A percentile compares a stretch with the other conserved stretches of the same genome.
phyloP scores from a whole-genome alignment of 2,113 vertebrate species.

The Thalassoma bifasciatum region DNA sequence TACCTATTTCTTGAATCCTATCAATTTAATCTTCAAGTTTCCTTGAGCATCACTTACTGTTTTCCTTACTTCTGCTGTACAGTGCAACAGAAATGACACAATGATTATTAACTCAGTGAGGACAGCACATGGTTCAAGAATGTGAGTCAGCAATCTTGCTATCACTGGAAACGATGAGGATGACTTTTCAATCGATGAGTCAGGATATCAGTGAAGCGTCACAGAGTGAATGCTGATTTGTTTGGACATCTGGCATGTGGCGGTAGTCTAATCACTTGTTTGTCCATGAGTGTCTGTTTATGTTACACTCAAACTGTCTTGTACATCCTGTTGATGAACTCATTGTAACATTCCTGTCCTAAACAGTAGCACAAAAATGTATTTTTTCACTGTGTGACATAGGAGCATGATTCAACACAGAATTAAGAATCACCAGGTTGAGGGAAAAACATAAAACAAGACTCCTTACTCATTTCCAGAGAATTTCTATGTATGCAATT shows the following conservation, averaged over 20 bases:
- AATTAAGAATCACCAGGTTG: neutral
- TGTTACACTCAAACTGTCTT: slow-evolving; percentile 35
- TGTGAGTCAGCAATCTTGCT: slow-evolving; percentile 24
- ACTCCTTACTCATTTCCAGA: too few species aligned
- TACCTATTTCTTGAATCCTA: too few species aligned
- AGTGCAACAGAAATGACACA: slow-evolving; percentile 2
- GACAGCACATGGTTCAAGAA: slow-evolving; percentile 18
- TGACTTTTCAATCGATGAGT: slow-evolving; percentile 39
- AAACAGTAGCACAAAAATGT: slow-evolving; percentile 17
- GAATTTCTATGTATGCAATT: too few species aligned
- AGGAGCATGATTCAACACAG: neutral
- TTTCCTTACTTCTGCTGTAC: neutral
- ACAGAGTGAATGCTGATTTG: slow-evolving; percentile 49
- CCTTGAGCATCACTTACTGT: too few species aligned
- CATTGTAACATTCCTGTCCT: slow-evolving; percentile 17
- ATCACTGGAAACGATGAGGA: slow-evolving; percentile 7
- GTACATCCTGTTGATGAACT: slow-evolving; percentile 57
- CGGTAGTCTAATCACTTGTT: slow-evolving; percentile 32
- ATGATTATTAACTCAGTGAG: neutral
- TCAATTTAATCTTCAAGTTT: too few species aligned
- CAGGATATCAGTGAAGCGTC: slow-evolving; percentile 34
- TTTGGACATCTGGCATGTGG: slow-evolving; percentile 62
- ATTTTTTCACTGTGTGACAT: neutral
- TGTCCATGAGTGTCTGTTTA: slow-evolving; percentile 61
- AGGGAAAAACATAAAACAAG: too few species aligned